Evolutionary conservation across 2,113 vertebrate species (phyloP), one percentile per base, ranked within the genome.

Genomic region (Athene noctua): DNA sequence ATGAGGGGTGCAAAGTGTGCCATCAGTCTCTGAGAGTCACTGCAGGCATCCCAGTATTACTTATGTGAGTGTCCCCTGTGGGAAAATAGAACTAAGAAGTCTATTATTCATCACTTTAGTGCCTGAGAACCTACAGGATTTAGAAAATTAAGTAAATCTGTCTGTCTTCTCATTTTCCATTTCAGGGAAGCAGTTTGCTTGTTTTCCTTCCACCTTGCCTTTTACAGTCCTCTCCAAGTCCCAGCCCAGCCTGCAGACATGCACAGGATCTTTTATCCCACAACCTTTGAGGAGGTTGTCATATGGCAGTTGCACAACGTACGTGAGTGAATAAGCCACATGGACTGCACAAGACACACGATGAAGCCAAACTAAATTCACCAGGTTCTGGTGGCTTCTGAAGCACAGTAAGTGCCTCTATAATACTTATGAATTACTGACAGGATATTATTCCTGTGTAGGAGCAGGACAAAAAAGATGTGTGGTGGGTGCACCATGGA

Each of bases 61-160:
- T 46, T 0, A 0, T 14, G 11, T 25, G 44, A 40, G 38, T 17
- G 12, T 75, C 16, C n/a, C 51, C 11, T 0, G 0, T 16, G 9
- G 15, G 29, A 23, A 42, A 47, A 38, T 66, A 78, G 51, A 80
- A 4, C n/a, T 68, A 61, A 17, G 25, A 14, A 38, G n/a, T 29
- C 32, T 55, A 23, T 49, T 36, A 7, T 14, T 71, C 13, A 20
- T 59, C n/a, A 8, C 19, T 63, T 38, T 10, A 6, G 38, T 88
- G 42, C 27, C 44, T 82, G 70, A 79, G 42, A 81, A 47, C n/a
- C 8, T 38, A 22, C 13, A 47, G 65, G 30, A 36, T 94, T 66
- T 42, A 38, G 66, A 49, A 81, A 62, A 93, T 65, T 6, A 44
- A 54, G 7, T 46, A 32, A n/a, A 11, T 27, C 4, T 78, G 8